A percentile compares a stretch with the other conserved stretches of the same genome.
These are phyloP conservation scores for Pseudorhombus dupliciocellatus DNA, from an alignment of 2,113 vertebrate species.

Conservation along the genomic window DNA sequence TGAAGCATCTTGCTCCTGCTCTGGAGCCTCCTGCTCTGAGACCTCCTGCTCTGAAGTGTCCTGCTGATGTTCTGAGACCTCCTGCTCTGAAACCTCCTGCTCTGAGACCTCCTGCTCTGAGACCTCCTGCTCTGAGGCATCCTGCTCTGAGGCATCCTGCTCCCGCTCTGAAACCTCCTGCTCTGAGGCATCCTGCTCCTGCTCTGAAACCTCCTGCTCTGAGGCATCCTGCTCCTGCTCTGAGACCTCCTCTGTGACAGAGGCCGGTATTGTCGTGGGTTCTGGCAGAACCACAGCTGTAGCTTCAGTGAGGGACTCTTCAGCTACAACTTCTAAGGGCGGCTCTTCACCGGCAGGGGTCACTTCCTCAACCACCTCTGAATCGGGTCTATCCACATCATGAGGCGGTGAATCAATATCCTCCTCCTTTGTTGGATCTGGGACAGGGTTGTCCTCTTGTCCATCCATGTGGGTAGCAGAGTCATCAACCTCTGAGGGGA, in stretches of 20 bases:
- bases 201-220: neutral
- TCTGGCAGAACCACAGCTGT: conserved; percentile 16
- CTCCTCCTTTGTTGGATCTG: neutral
- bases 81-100: too few relatives aligned
- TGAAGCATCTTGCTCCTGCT: neutral
- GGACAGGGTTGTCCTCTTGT: neutral
- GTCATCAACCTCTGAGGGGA: neutral
- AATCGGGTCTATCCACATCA: conserved; percentile 1
- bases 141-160: too few relatives aligned
- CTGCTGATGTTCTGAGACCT: too few relatives aligned
- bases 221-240: conserved; percentile 7
- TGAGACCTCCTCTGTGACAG: neutral
- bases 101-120: too few relatives aligned
- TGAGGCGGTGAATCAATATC: neutral
- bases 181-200: too few relatives aligned
- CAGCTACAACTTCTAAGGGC: conserved; percentile 2
- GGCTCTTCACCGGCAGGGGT: conserved; percentile 39
- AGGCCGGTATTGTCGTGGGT: neutral
- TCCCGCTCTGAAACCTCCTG: too few relatives aligned
- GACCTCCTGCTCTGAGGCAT: too few relatives aligned
- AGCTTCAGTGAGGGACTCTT: conserved; percentile 20
- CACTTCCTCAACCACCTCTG: conserved; percentile 20
- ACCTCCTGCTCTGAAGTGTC: too few relatives aligned
- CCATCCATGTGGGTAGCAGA: conserved; percentile 4
- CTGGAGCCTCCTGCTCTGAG: too few relatives aligned